Evolutionary conservation across 2,888 invertebrate species (phyloP).

Genomic region (Ochropacha duplaris): DNA sequence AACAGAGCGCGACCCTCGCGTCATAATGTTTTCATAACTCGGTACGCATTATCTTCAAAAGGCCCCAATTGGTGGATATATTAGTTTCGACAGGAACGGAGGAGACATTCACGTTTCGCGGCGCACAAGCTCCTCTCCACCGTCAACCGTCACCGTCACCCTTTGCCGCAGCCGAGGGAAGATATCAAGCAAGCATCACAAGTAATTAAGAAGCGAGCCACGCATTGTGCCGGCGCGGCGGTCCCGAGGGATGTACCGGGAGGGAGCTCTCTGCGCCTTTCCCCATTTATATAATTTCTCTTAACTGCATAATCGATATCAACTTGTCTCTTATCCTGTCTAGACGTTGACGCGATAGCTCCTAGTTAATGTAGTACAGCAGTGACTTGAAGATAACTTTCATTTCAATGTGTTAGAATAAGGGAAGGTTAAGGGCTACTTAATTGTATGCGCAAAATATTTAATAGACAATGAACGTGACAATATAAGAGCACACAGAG

Average conservation of each 20-base stretch:
- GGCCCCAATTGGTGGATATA: conserved; percentile 16
- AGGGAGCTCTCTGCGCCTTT: conserved; percentile 54
- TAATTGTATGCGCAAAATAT: conserved; percentile 45
- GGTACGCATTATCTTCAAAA: conserved; percentile 33
- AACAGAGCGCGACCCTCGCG: conserved; percentile 49
- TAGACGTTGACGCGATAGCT: conserved; percentile 57
- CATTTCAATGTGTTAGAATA: not conserved
- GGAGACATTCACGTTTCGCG: conserved; percentile 23
- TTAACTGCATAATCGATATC: conserved; percentile 78
- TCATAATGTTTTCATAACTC: conserved; percentile 59
- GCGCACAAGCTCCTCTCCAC: conserved; percentile 26
- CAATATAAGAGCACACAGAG: conserved; percentile 37
- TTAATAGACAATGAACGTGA: conserved; percentile 61
- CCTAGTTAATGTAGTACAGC: conserved; percentile 26
- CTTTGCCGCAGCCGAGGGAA: conserved; percentile 54
- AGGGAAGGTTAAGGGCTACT: not conserved
- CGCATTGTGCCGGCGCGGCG: conserved; percentile 46
- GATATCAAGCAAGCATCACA: conserved; percentile 65
- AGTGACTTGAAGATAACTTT: not conserved
- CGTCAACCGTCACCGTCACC: conserved; percentile 55
- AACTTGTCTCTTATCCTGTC: conserved; percentile 63
- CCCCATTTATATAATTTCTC: conserved; percentile 72
- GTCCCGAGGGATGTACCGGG: conserved; percentile 46
- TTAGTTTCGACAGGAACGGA: conserved; percentile 23
- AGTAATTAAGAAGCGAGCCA: conserved; percentile 75